Conservation (phyloP, 2,797 vertebrate genomes). For the Acropternis orthonyx region DNA sequence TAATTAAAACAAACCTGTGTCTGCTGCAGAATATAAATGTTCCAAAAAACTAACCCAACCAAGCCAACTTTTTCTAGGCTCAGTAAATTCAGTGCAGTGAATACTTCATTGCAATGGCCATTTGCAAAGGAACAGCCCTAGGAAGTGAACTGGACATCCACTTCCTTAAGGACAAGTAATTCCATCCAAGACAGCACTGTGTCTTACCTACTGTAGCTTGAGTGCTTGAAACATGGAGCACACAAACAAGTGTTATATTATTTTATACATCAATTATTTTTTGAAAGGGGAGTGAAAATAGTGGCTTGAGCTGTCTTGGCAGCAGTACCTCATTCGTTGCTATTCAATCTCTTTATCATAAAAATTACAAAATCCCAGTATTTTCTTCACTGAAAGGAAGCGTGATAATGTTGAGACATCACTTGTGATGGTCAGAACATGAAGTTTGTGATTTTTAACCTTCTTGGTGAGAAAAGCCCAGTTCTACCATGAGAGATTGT, state of each 20-base stretch:
- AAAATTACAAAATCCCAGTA: background rate
- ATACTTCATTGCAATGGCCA: background rate
- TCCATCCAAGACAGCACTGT: background rate
- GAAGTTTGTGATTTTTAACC: background rate
- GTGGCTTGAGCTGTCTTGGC: background rate
- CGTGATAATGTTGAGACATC: background rate
- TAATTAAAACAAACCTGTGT: slow-evolving; percentile 64
- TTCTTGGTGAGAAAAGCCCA: background rate
- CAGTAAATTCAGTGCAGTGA: slow-evolving; percentile 5
- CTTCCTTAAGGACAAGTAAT: background rate
- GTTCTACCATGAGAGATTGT: background rate
- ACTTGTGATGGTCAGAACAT: background rate
- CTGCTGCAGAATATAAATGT: slow-evolving; percentile 47
- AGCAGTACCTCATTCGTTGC: background rate
- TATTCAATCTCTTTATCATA: background rate
- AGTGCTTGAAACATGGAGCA: background rate
- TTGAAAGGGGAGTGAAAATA: background rate
- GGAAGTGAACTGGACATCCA: background rate
- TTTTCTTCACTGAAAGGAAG: background rate
- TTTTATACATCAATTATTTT: background rate
- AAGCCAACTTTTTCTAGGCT: slow-evolving; percentile 3
- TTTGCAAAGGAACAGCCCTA: background rate
- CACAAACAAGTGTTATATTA: background rate
- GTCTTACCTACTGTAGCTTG: background rate
- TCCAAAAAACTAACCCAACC: slow-evolving; percentile 42